phyloP scores from a whole-genome alignment of 2,888 invertebrate genomes.

The Toxonevra muliebris region DNA sequence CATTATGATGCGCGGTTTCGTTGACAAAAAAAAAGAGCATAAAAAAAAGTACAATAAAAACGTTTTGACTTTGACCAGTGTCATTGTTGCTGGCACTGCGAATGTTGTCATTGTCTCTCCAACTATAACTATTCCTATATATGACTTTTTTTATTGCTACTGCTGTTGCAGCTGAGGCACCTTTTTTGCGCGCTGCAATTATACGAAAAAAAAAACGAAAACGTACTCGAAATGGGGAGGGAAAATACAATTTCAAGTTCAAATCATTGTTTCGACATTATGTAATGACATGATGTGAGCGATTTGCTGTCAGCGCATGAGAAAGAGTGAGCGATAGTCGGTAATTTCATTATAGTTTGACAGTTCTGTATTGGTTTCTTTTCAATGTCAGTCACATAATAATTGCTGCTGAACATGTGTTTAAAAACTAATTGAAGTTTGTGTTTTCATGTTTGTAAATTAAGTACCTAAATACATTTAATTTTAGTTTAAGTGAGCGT shows the following conservation, averaged over 20 bases:
- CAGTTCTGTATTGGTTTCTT: constrained; percentile 26
- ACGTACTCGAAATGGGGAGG: too few species aligned
- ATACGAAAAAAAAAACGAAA: not conserved
- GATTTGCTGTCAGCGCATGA: too few species aligned
- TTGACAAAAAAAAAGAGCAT: not conserved
- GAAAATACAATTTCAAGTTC: too few species aligned
- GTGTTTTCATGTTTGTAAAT: too few species aligned
- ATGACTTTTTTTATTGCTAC: not conserved
- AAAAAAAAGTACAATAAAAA: not conserved
- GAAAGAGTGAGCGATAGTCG: too few species aligned
- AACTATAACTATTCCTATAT: not conserved
- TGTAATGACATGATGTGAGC: too few species aligned
- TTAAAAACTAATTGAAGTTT: too few species aligned
- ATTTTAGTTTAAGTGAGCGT: too few species aligned
- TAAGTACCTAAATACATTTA: too few species aligned
- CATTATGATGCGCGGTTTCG: too few species aligned
- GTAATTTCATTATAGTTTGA: constrained; percentile 18
- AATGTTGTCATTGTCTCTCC: constrained; percentile 2
- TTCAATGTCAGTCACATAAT: constrained; percentile 19
- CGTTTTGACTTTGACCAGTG: constrained; percentile 13
- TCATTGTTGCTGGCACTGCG: not conserved
- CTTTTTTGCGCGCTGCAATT: not conserved
- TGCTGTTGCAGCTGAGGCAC: not conserved
- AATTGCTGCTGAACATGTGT: too few species aligned
- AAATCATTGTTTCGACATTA: too few species aligned